phyloP scores from a whole-genome alignment of 1,140 invertebrate genomes.

The Amyelois transitella region DNA sequence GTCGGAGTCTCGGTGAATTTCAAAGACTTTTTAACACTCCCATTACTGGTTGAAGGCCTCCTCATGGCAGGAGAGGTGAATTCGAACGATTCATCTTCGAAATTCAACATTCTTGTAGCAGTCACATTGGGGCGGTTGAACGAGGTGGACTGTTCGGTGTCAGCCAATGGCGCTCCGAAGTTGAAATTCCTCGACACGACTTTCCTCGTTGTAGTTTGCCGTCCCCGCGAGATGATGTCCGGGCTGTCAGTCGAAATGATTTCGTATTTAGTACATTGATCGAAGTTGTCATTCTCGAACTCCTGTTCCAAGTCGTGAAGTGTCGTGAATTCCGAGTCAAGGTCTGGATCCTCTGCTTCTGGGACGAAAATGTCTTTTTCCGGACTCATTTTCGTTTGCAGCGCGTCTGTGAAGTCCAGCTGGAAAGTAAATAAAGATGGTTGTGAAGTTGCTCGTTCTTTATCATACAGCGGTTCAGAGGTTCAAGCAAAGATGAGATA shows the following conservation, averaged over 20 bases:
- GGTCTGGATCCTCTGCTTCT: constrained; percentile 38
- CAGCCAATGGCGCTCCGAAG: constrained; percentile 63
- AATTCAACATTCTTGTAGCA: constrained; percentile 48
- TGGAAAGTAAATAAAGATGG: constrained; percentile 24
- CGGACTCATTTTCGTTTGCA: constrained; percentile 29
- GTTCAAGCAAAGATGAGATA: no score
- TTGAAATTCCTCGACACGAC: constrained; percentile 52
- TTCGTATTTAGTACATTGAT: constrained; percentile 67
- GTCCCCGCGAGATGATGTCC: constrained; percentile 54
- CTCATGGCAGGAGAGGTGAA: constrained; percentile 51
- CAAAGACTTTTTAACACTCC: constrained; percentile 53
- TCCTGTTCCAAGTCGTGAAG: constrained; percentile 67
- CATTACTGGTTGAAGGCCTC: constrained; percentile 9
- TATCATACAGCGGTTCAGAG: no score
- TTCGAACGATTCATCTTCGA: constrained; percentile 51
- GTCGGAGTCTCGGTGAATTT: constrained; percentile 39
- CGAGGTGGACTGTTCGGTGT: constrained; percentile 53
- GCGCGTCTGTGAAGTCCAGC: constrained; percentile 51
- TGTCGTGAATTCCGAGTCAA: constrained; percentile 40
- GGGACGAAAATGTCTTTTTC: constrained; percentile 42
- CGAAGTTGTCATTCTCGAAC: constrained; percentile 53
- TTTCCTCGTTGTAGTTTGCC: constrained; percentile 38
- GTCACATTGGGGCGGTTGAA: constrained; percentile 46
- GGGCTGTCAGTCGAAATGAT: constrained; percentile 71
- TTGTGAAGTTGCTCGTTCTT: neutral